Evolutionary conservation across 2,888 invertebrate genomes (phyloP).

Genomic region (Chrysodeixis includens): DNA sequence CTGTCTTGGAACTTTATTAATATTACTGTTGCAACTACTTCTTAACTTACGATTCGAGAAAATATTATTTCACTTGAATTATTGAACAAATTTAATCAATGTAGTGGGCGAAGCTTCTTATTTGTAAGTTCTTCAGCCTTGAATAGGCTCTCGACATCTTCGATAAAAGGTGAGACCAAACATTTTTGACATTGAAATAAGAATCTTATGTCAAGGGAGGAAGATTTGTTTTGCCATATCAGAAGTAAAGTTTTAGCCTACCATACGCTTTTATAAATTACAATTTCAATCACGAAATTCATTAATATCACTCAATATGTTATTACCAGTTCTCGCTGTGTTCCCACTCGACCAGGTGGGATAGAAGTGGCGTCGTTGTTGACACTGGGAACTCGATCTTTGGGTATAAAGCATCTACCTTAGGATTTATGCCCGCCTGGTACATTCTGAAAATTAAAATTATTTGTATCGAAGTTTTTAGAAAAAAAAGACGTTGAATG

Average conservation of each 20-base stretch:
- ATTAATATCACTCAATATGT: constrained; percentile 7
- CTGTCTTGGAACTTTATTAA: not conserved
- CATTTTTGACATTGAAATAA: not conserved
- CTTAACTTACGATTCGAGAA: not conserved
- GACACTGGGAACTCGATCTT: constrained; percentile 93
- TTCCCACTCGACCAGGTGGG: constrained; percentile 94
- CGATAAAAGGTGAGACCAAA: not conserved
- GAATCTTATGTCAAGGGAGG: not conserved
- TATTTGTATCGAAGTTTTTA: not conserved
- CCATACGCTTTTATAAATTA: not conserved
- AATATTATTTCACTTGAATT: not conserved
- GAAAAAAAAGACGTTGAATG: no score
- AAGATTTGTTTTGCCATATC: not conserved
- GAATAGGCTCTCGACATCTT: not conserved
- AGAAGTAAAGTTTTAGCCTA: not conserved
- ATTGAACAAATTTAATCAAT: not conserved
- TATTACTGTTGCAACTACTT: not conserved
- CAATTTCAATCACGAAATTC: not conserved
- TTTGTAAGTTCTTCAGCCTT: not conserved
- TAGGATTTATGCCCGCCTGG: constrained; percentile 91
- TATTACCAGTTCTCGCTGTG: constrained; percentile 91
- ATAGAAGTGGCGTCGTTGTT: constrained; percentile 93
- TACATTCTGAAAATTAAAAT: constrained; percentile 89
- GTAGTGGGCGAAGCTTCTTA: not conserved
- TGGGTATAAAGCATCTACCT: constrained; percentile 92